Evolutionary conservation across 2,888 invertebrate genomes (phyloP), one percentile per base, ranked within the genome.

Genomic region (Eupithecia inturbata): DNA sequence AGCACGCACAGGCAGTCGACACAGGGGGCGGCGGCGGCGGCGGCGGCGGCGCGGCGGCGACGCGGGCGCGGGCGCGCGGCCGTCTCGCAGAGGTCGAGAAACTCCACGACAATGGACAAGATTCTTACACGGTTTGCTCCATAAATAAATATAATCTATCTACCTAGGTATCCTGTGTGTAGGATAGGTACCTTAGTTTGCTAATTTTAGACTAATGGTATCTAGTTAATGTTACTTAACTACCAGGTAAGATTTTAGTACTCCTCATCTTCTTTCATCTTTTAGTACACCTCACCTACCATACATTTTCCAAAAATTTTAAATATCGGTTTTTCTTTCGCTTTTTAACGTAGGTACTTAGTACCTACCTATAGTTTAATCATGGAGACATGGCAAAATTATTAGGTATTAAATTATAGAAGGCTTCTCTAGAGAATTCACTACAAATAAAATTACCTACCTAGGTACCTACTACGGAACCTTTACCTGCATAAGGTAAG

Each of bases 71-170:
- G 63, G 69, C 84, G 63, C 63, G 22, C 36, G 14, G 84, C 85
- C 79, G 82, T 83, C 82, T 22, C 79, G 82, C 85, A 85, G 85
- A 90, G 91, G 91, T 91, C 89, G 86, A 88, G 83, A 86, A 89
- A 91, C 91, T 87, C 86, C 72, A 79, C 82, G 85, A 90, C 89
- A 91, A 90, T 89, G 84, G 86, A 82, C 84, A 85, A 86, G 87
- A 87, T 85, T 87, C 85, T 81, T 83, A 80, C 86, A 86, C 85
- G 85, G 82, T 84, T 83, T 86, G 86, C 88, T 86, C 33, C 60
- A n/a, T 64, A 71, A 36, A 28, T 66, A 57, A 57, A 33, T 31
- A 39, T n/a, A n/a, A n/a, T 7, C 53, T 19, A 26, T 3, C 45
- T 45, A 45, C 45, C 36, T 36, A 36, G 7, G 19, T 45, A 45